These are phyloP conservation scores for Sipunculus nudus DNA, from an alignment of 2,888 invertebrate genomes.

Conservation along the genomic window DNA sequence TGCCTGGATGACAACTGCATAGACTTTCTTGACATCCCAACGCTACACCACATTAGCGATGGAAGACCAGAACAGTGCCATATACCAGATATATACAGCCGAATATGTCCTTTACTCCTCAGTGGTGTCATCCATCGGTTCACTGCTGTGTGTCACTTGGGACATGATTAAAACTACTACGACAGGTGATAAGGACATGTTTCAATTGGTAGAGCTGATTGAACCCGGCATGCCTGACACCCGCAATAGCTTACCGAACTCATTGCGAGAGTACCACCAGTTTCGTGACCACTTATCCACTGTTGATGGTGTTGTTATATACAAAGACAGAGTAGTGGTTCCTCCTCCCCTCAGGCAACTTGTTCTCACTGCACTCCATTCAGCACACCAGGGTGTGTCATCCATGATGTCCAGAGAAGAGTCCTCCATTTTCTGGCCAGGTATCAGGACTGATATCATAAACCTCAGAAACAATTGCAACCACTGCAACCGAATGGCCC, in stretches of 20 bases:
- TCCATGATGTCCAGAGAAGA: conserved; percentile 42
- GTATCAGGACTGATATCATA: conserved; percentile 38
- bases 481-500: conserved; percentile 40
- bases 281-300: conserved; percentile 16
- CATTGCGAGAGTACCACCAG: conserved; percentile 17
- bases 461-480: conserved; percentile 20
- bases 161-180: conserved; percentile 32
- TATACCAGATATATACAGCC: too few relatives aligned
- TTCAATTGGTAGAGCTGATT: conserved; percentile 14
- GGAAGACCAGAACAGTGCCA: too few relatives aligned
- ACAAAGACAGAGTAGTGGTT: conserved; percentile 41
- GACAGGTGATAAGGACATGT: conserved; percentile 33
- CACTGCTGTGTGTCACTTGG: conserved; percentile 36
- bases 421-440: conserved; percentile 44
- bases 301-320: conserved; percentile 30
- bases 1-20: too few relatives aligned
- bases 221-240: conserved; percentile 20
- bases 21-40: too few relatives aligned
- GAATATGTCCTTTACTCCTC: too few relatives aligned
- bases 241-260: not conserved
- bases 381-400: conserved; percentile 46
- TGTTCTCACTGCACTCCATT: conserved; percentile 35
- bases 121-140: too few relatives aligned
- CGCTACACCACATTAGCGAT: too few relatives aligned
- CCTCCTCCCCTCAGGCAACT: conserved; percentile 35